Conservation (phyloP, 2,797 vertebrate species). For the Arrhamphus sclerolepis region DNA sequence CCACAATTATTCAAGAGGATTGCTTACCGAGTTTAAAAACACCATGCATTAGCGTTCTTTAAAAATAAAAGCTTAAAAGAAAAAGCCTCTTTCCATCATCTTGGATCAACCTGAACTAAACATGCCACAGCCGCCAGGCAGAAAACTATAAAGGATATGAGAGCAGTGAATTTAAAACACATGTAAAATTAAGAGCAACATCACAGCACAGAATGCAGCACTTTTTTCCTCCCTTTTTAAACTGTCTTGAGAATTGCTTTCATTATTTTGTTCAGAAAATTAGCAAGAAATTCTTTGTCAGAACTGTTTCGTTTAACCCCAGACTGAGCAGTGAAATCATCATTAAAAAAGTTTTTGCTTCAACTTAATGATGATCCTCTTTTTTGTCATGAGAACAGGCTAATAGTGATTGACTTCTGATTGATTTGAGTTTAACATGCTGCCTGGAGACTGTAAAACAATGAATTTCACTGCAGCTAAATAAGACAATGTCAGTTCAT, state of each 20-base stretch:
- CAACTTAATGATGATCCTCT: not conserved
- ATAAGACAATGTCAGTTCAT: not conserved
- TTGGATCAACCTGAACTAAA: not conserved
- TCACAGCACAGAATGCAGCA: too few species aligned
- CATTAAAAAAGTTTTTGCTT: conserved; percentile 12
- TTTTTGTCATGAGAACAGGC: not conserved
- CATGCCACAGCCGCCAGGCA: not conserved
- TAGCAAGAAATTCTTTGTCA: not conserved
- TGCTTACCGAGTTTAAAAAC: not conserved
- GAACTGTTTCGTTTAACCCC: not conserved
- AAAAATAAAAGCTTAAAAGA: not conserved
- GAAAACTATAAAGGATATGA: not conserved
- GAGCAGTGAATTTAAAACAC: not conserved
- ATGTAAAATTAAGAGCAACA: not conserved
- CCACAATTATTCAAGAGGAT: not conserved
- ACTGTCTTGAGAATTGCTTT: too few species aligned
- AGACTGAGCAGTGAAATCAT: conserved; percentile 14
- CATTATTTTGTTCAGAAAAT: not conserved
- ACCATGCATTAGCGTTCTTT: not conserved
- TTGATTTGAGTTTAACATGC: conserved; percentile 7
- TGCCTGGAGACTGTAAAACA: not conserved
- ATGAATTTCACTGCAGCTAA: not conserved
- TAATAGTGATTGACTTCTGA: conserved; percentile 13
- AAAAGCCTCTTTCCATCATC: not conserved
- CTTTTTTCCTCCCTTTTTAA: too few species aligned